phyloP scores from a whole-genome alignment of 2,113 vertebrate genomes.

The Vireo altiloquus region DNA sequence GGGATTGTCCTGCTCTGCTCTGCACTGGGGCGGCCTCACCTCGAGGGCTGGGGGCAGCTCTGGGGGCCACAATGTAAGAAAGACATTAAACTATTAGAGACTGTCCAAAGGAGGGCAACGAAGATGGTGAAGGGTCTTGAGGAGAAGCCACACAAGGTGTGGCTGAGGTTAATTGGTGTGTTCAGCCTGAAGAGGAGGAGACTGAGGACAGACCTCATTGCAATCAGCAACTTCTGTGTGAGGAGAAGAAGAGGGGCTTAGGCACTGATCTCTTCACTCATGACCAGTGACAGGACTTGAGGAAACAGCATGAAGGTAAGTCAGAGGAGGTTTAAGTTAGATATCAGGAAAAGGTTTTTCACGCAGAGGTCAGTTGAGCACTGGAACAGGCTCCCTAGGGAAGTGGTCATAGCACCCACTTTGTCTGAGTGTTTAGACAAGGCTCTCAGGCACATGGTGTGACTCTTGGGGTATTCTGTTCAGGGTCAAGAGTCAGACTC shows the following conservation, averaged over 20 bases:
- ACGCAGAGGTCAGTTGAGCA: background rate
- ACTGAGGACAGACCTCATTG: no score
- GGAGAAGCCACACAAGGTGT: no score
- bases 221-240: background rate
- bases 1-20: no score
- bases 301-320: rapidly evolving
- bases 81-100: no score
- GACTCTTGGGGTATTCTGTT: background rate
- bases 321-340: background rate
- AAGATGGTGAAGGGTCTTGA: no score
- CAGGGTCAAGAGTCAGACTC: background rate
- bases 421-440: background rate
- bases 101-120: no score
- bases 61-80: no score
- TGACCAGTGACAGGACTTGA: background rate
- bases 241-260: rapidly evolving
- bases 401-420: background rate
- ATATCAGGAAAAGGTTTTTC: background rate
- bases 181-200: no score
- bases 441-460: background rate
- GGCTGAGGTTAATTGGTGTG: no score
- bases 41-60: no score
- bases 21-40: no score
- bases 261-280: background rate
- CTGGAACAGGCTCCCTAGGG: background rate